phyloP scores from a whole-genome alignment of 2,113 vertebrate species.

The Hyla sarda region DNA sequence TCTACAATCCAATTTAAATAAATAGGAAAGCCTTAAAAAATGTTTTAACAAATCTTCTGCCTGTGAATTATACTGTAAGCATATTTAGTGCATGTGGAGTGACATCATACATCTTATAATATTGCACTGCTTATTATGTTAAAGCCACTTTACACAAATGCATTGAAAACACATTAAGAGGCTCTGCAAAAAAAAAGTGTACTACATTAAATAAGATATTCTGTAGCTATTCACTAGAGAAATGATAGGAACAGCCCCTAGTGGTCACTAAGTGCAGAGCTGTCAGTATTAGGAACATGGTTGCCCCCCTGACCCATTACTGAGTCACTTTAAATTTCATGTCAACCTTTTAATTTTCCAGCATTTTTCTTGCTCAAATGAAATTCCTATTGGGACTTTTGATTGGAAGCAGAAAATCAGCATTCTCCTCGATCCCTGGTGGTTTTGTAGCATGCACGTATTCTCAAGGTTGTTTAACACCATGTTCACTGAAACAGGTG shows the following conservation, averaged over 20 bases:
- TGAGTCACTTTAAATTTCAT: neutral
- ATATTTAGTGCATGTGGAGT: too few relatives aligned
- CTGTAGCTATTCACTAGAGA: neutral
- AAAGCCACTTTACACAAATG: too few relatives aligned
- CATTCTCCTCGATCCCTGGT: neutral
- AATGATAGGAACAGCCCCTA: neutral
- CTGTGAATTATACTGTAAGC: too few relatives aligned
- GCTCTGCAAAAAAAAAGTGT: neutral
- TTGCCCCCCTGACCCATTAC: neutral
- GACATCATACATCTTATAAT: too few relatives aligned
- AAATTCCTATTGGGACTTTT: neutral
- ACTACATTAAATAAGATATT: neutral
- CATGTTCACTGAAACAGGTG: neutral
- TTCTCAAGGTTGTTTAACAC: slow-evolving; percentile 1
- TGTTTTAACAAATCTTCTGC: too few relatives aligned
- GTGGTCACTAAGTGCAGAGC: neutral
- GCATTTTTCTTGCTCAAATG: neutral
- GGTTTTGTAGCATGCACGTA: neutral
- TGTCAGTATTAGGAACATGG: neutral
- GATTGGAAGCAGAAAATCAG: neutral
- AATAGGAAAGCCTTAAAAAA: too few relatives aligned
- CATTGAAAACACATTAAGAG: neutral
- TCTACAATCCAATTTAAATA: too few relatives aligned
- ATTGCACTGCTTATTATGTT: too few relatives aligned
- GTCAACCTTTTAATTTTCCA: neutral